Evolutionary conservation across 2,113 vertebrate species (phyloP).

Genomic region (Myotis lucifugus): DNA sequence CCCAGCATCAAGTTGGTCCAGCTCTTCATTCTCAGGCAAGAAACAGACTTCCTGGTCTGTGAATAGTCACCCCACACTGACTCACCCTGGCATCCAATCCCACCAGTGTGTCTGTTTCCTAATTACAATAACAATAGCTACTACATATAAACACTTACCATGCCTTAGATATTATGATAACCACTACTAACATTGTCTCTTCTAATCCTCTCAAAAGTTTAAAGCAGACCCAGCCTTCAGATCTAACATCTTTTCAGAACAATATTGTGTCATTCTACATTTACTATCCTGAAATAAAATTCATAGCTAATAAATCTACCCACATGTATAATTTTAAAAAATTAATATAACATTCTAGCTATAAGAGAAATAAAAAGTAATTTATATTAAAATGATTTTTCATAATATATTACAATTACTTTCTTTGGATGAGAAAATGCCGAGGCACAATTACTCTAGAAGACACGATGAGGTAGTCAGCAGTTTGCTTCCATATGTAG

Average conservation of each 20-base stretch:
- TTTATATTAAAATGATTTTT: neutral
- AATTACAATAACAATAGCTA: neutral
- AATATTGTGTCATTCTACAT: neutral
- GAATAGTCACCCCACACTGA: neutral
- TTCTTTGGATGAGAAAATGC: neutral
- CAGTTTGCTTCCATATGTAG: neutral
- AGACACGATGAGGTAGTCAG: neutral
- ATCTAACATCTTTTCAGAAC: slow-evolving; percentile 19
- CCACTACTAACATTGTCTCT: neutral
- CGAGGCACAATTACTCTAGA: neutral
- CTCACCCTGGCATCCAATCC: neutral
- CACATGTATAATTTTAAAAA: neutral
- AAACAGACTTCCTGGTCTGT: neutral
- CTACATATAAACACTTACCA: neutral
- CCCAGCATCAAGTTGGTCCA: neutral
- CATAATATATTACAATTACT: neutral
- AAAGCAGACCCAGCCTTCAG: neutral
- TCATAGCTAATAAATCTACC: neutral
- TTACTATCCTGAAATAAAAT: slow-evolving; percentile 3
- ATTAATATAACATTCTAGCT: neutral
- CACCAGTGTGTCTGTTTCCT: neutral
- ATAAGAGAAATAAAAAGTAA: neutral
- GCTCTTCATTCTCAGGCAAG: neutral
- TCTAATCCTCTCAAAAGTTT: neutral
- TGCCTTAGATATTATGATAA: neutral